phyloP scores from a whole-genome alignment of 2,797 vertebrate species.

The Crenuchus spilurus region DNA sequence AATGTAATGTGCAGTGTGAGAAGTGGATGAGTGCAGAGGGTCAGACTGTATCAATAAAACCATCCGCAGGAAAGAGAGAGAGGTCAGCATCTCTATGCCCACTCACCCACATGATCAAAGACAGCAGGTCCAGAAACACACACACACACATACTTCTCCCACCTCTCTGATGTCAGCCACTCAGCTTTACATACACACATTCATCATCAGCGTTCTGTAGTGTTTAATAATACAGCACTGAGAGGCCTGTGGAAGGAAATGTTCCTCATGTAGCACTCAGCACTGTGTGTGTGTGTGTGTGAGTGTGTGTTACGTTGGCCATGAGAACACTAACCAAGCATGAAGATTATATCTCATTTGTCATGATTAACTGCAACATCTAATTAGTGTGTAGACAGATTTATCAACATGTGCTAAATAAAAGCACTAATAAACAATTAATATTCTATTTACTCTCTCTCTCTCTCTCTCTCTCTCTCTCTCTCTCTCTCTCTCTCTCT shows the following conservation, averaged over 20 bases:
- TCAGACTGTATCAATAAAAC: neutral
- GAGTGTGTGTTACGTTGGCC: neutral
- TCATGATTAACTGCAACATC: slow-evolving; percentile 10
- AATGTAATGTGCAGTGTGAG: neutral
- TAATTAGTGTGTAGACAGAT: slow-evolving; percentile 10
- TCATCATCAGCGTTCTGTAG: no score
- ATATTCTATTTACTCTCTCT: neutral
- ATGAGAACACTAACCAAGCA: neutral
- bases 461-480: neutral
- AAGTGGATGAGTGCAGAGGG: neutral
- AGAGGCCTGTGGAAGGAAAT: neutral
- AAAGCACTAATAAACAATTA: neutral
- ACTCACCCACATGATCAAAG: slow-evolving; percentile 1
- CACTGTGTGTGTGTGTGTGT: neutral
- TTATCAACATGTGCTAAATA: slow-evolving; percentile 1
- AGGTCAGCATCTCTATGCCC: neutral
- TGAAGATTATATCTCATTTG: neutral
- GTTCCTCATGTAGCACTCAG: neutral
- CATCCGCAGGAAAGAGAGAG: neutral
- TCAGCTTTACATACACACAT: no score
- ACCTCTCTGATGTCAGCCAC: neutral
- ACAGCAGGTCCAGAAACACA: neutral
- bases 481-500: neutral
- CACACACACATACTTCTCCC: neutral
- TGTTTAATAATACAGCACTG: neutral